Evolutionary conservation across 2,113 vertebrate genomes (phyloP), one percentile per base, ranked within the genome.

Genomic region (Peromyscus maniculatus): DNA sequence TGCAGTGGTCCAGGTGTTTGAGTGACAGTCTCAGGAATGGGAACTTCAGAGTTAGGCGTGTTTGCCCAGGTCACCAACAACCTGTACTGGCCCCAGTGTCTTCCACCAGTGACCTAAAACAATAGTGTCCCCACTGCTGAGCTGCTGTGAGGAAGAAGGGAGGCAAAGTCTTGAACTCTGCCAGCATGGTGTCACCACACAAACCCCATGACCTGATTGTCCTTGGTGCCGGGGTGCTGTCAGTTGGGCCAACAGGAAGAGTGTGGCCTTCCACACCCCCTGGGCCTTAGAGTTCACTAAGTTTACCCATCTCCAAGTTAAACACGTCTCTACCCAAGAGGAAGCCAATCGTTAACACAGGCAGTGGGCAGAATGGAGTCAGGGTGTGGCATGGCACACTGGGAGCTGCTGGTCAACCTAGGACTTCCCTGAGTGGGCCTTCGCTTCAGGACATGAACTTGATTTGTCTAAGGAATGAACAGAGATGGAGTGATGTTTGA

Each of bases 401-500:
- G 52, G 64, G 67, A n/a, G 28, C 28, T 46, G 24, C 74, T 55
- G 33, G 52, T 2, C 16, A 11, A 33, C 57, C 46, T 71, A 24
- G 28, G 10, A 62, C 43, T 36, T 36, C 66, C 43, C 36, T 24
- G 13, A 91, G 33, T 39, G 80, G 31, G 16, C 13, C 46, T 88
- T 80, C 75, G 43, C 57, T 71, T 77, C 11, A 72, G 39, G 26
- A 55, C 57, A 10, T n/a, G 28, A 74, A 39, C 46, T 55, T 49
- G 46, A 24, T 57, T 71, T 33, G 55, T 82, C 52, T 86, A 22
- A 46, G 22, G 36, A 64, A 4, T 33, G 7, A 0, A 4, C 7
- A 43, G 66, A 82, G 16, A n/a, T 0, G 31, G 22, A 9, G 6
- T 2, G 12, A 0, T 71, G 0, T 74, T n/a, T 28, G 36, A 0